Evolutionary conservation across 2,113 vertebrate genomes (phyloP).

Genomic region (Tauraco erythrolophus): DNA sequence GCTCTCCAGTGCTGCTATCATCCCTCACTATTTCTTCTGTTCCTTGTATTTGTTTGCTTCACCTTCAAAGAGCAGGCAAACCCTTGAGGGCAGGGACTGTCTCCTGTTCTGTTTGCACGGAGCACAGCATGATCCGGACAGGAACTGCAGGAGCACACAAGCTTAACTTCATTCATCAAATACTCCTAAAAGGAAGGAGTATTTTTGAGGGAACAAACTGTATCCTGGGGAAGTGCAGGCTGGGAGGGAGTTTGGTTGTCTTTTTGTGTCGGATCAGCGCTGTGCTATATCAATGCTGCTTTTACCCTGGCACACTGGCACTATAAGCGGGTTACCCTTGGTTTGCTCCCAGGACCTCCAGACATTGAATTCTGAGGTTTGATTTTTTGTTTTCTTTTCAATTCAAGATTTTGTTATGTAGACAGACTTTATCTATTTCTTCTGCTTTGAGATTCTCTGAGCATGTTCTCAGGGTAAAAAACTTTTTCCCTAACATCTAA

Average conservation of each 20-base stretch:
- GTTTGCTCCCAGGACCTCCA: not conserved
- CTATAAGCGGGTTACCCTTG: not conserved
- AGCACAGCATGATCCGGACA: not conserved
- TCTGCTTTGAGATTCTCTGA: not conserved
- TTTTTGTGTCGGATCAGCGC: accelerated
- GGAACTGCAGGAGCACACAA: not conserved
- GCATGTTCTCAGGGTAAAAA: not conserved
- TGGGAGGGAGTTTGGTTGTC: too few relatives aligned
- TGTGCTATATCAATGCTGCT: not conserved
- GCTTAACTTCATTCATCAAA: not conserved
- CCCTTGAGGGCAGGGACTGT: not conserved
- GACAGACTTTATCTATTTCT: not conserved
- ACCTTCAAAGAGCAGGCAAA: not conserved
- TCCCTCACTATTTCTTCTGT: not conserved
- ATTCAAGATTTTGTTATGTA: not conserved
- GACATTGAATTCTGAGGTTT: not conserved
- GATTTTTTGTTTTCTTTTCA: not conserved
- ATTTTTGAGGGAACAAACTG: not conserved
- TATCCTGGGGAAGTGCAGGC: not conserved
- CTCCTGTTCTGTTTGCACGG: not conserved
- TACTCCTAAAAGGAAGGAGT: not conserved
- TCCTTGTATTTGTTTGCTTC: not conserved
- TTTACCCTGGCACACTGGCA: not conserved
- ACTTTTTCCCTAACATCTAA: accelerated
- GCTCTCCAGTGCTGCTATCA: not conserved